phyloP scores from a whole-genome alignment of 2,797 vertebrate species.

The Intellagama lesueurii region DNA sequence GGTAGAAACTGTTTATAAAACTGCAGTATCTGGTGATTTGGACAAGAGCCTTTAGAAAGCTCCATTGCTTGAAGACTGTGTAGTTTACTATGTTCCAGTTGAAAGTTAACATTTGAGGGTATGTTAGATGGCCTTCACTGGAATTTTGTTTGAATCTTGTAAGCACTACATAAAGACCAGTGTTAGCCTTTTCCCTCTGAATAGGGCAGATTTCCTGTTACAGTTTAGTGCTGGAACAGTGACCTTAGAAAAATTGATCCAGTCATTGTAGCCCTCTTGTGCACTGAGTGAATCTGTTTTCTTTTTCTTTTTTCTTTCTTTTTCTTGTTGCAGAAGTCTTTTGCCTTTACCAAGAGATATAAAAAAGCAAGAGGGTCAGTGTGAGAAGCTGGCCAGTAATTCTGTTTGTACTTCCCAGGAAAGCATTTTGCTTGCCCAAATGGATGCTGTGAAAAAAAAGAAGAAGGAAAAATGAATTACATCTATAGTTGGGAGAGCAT shows the following conservation, averaged over 20 bases:
- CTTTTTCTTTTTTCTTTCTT: rapidly evolving
- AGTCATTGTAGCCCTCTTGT: not conserved
- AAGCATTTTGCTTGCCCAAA: not conserved
- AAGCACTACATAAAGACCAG: not conserved
- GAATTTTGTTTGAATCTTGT: not conserved
- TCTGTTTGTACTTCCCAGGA: not conserved
- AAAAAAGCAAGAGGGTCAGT: not conserved
- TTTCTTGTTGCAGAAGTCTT: not conserved
- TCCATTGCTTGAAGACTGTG: not conserved
- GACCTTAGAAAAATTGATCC: not conserved
- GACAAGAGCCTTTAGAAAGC: not conserved
- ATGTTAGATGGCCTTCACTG: not conserved
- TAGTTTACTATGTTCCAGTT: conserved; percentile 9
- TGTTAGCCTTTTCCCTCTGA: not conserved
- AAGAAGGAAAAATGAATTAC: not conserved
- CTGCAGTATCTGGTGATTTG: not conserved
- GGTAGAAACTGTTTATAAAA: too few relatives aligned
- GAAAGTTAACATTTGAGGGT: not conserved
- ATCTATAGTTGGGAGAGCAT: not conserved
- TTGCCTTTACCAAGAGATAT: not conserved
- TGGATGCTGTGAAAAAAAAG: not conserved
- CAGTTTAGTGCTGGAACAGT: not conserved
- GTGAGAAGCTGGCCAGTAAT: not conserved
- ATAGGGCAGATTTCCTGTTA: not conserved
- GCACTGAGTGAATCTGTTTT: not conserved